phyloP scores from a whole-genome alignment of 1,140 invertebrate species.

The Trachymyrmex septentrionalis region DNA sequence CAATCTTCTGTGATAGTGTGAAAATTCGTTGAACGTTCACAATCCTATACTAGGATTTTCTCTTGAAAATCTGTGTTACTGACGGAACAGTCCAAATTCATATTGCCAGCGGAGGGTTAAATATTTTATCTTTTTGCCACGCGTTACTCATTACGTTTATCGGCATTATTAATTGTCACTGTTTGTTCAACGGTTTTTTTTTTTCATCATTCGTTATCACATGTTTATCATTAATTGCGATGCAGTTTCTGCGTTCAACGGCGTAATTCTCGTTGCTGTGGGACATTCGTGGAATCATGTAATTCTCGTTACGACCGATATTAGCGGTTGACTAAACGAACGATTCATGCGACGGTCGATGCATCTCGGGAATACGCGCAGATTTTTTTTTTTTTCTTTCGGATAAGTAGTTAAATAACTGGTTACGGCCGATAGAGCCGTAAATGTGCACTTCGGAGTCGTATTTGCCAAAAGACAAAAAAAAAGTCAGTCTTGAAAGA shows the following conservation, averaged over 20 bases:
- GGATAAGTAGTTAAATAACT: slow-evolving; percentile 19
- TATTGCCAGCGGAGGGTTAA: neutral
- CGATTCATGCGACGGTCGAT: neutral
- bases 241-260: neutral
- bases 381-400: slow-evolving; percentile 33
- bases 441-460: slow-evolving; percentile 35
- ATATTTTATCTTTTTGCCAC: neutral
- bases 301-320: neutral
- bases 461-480: slow-evolving; percentile 46
- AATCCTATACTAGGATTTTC: too few species aligned
- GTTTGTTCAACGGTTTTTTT: neutral
- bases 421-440: neutral
- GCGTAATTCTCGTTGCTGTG: neutral
- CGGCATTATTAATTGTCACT: slow-evolving; percentile 14
- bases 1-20: too few species aligned
- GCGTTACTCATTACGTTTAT: neutral
- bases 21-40: too few species aligned
- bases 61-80: too few species aligned
- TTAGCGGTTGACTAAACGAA: neutral
- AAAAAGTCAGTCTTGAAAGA: neutral
- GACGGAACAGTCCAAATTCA: too few species aligned
- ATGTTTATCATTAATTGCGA: neutral
- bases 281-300: neutral
- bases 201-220: slow-evolving; percentile 2
- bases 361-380: neutral